Evolutionary conservation across 2,113 vertebrate genomes (phyloP).

Genomic region (Parus major): DNA sequence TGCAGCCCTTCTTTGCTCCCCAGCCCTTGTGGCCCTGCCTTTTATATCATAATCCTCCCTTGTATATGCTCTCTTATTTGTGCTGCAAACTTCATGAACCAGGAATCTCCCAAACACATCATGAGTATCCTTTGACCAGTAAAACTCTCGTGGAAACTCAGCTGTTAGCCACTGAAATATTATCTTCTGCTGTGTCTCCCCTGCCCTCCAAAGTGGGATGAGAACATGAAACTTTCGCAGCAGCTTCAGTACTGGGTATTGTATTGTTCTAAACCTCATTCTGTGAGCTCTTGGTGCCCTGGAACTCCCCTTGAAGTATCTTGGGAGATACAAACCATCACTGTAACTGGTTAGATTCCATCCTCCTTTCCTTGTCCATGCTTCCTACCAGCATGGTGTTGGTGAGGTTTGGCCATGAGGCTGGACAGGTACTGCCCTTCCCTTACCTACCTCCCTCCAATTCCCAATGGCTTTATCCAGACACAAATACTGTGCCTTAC

Average conservation of each 20-base stretch:
- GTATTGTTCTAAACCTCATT: not conserved
- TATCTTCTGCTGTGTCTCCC: not conserved
- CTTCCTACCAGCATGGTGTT: not conserved
- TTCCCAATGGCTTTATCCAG: not conserved
- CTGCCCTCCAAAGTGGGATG: not conserved
- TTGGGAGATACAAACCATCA: not conserved
- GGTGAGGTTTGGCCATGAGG: not conserved
- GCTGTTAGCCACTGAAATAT: not conserved
- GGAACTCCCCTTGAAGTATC: not conserved
- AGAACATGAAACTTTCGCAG: not conserved
- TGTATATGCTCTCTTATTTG: not conserved
- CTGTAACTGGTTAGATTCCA: not conserved
- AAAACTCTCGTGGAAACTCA: not conserved
- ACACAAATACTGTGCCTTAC: not conserved
- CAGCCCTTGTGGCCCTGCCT: not conserved
- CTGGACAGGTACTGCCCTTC: not conserved
- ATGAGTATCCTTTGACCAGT: not conserved
- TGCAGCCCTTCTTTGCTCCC: not conserved
- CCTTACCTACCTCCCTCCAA: not conserved
- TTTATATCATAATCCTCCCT: not conserved
- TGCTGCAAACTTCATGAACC: not conserved
- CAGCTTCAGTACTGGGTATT: not conserved
- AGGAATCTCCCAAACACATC: not conserved
- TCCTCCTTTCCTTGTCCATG: not conserved
- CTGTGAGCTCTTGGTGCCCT: not conserved